Evolutionary conservation across 2,888 invertebrate genomes (phyloP), one percentile per base, ranked within the genome.

Genomic region (Luperina testacea): DNA sequence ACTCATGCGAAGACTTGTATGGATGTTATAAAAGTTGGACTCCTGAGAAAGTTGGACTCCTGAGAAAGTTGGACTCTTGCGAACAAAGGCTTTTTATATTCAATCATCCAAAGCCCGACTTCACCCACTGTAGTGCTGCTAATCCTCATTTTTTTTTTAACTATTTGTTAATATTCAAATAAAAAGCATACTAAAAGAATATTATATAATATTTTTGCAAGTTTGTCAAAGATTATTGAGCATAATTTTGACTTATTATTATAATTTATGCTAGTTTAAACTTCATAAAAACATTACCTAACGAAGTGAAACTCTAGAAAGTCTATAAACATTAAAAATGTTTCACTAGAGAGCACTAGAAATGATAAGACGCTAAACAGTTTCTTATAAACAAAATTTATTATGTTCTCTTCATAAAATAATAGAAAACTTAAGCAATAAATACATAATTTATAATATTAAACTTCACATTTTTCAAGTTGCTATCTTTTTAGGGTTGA

Each of bases 301-400:
- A 59, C 71, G 53, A 75, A 68, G 63, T 8, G 38, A 20, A 45
- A 84, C 74, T 81, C 80, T 7, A 20, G 15, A 27, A 78, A 72
- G 57, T 53, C 81, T 85, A 53, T 81, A 81, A 85, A 64, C 68
- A 3, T 8, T 61, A 69, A 15, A 53, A 72, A 83, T 72, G 67
- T 15, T 68, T 59, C 82, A 69, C 82, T 20, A 59, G 82, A 71
- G 82, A 85, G 15, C 68, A 59, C 51, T 85, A 38, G 3, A 59
- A 82, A 82, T 64, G 82, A 82, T 82, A 83, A 72, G 51, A 69
- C 1, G 45, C 51, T 59, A 24, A 68, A 64, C 45, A 53, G 57
- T 64, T 71, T 81, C 24, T 59, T 68, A 61, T 51, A 27, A 68
- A 72, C 15, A 45, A 59, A 82, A 38, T 48, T 2, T 42, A 20